phyloP scores from a whole-genome alignment of 1,140 invertebrate species.

The Brachionus sp. region DNA sequence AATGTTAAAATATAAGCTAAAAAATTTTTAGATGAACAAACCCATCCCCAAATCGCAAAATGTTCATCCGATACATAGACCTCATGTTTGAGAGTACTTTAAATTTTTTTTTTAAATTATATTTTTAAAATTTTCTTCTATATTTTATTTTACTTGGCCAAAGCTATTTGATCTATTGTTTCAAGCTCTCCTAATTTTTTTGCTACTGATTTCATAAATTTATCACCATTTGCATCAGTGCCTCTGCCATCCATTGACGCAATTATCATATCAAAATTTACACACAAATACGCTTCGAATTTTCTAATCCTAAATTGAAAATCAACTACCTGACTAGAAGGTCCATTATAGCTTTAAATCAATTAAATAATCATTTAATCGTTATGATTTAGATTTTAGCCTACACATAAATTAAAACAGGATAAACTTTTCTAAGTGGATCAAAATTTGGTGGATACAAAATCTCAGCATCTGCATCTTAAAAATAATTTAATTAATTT shows the following conservation, averaged over 20 bases:
- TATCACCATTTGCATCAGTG: conserved; percentile 28
- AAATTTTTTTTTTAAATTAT: too few relatives aligned
- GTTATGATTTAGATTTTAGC: neutral
- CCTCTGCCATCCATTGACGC: conserved; percentile 41
- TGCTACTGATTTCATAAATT: conserved; percentile 23
- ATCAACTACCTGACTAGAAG: conserved; percentile 28
- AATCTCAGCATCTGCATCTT: conserved; percentile 44
- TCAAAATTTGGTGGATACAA: conserved; percentile 34
- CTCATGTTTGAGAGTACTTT: conserved; percentile 36
- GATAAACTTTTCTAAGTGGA: conserved; percentile 5
- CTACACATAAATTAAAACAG: conserved; percentile 43
- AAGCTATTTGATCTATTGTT: conserved; percentile 18
- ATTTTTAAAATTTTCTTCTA: too few relatives aligned
- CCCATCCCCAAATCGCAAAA: conserved; percentile 44
- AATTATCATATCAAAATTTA: conserved; percentile 28
- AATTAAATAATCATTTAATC: neutral
- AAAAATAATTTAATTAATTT: neutral
- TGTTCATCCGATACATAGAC: neutral
- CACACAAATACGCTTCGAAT: conserved; percentile 22
- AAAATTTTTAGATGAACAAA: neutral
- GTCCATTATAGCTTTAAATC: conserved; percentile 31
- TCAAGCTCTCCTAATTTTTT: conserved; percentile 34
- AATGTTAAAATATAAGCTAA: neutral
- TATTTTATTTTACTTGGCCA: conserved; percentile 44
- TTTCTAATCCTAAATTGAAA: conserved; percentile 25